Conservation (phyloP, 2,113 vertebrate genomes). For the Boleophthalmus pectinirostris region DNA sequence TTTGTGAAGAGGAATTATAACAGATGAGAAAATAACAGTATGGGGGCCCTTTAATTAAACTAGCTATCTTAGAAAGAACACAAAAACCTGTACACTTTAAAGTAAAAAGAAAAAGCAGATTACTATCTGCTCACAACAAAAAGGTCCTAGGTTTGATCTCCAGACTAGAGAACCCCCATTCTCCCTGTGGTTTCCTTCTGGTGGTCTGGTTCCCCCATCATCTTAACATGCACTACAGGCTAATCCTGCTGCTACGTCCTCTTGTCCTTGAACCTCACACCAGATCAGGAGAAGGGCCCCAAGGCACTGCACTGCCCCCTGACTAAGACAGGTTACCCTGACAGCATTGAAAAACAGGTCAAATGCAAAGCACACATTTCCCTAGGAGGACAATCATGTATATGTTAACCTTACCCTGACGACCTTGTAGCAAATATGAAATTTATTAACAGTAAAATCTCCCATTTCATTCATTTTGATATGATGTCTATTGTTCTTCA, state of each 20-base stretch:
- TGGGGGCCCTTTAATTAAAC: no score
- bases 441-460: not conserved
- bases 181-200: not conserved
- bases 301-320: not conserved
- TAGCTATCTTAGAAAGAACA: no score
- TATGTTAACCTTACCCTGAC: no score
- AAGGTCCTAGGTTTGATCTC: not conserved
- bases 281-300: not conserved
- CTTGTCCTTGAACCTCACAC: not conserved
- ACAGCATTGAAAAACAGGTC: not conserved
- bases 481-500: not conserved
- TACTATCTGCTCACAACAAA: not conserved
- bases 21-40: no score
- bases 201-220: not conserved
- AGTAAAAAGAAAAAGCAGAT: no score
- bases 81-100: no score
- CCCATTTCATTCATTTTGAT: not conserved
- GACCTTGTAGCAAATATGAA: not conserved
- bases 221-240: not conserved
- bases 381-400: not conserved
- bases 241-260: not conserved
- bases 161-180: not conserved
- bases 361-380: constrained; percentile 1
- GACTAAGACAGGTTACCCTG: not conserved
- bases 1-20: no score